phyloP scores from a whole-genome alignment of 2,888 invertebrate species.

The Dolichopus griseipennis region DNA sequence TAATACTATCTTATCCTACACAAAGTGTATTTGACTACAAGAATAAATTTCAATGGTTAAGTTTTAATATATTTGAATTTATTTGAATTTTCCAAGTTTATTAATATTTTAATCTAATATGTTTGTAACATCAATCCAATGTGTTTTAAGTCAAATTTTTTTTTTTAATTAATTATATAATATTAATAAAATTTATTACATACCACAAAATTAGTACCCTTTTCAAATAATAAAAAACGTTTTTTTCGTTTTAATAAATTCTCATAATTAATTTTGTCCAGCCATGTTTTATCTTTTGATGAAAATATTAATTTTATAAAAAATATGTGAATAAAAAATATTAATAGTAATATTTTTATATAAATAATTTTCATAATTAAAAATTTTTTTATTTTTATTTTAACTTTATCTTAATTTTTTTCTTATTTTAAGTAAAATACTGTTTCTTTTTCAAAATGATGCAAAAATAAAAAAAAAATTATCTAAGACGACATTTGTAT shows the following conservation, averaged over 20 bases:
- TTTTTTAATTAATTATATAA: too few species aligned
- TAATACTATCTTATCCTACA: too few species aligned
- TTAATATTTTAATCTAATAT: too few species aligned
- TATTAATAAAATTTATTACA: conserved; percentile 14
- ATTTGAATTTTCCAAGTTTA: too few species aligned
- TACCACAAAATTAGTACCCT: conserved; percentile 32
- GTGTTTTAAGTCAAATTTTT: too few species aligned
- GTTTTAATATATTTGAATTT: too few species aligned
- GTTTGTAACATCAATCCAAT: too few species aligned
- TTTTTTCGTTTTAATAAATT: conserved; percentile 27
- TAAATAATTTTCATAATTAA: background rate
- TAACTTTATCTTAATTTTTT: background rate
- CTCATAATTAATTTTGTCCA: conserved; percentile 7
- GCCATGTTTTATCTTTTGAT: background rate
- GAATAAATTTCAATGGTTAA: too few species aligned
- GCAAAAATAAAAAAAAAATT: background rate
- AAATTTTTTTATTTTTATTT: background rate
- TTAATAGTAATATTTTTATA: background rate
- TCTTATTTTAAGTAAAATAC: background rate
- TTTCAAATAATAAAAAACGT: conserved; percentile 35
- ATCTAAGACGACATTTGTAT: background rate
- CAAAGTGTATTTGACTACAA: too few species aligned
- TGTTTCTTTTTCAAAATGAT: background rate
- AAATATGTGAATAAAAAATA: background rate
- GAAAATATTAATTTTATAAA: background rate